Base-by-base conservation (phyloP, 2,888 invertebrate genomes). In the Phengaris alcon region DNA sequence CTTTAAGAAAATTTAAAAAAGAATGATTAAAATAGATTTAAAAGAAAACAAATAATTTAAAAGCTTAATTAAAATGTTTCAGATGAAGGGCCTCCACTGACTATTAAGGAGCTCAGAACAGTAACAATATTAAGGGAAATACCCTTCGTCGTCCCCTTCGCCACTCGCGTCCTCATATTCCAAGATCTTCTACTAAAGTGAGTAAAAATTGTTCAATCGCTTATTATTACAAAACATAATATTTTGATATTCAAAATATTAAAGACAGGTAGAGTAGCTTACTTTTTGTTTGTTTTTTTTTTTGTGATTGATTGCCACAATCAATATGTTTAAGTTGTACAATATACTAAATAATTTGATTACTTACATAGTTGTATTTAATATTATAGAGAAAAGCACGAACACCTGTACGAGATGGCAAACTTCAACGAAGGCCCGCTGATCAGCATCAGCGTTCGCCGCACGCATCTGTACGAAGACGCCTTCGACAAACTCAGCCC, bases 401-500 rank as follows among this genome's bases (percentile, higher is more conserved):
- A 96, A 13, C 95, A 96, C 80, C 97, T 97, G 88, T 96, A 96
- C n/a, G 95, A 97, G 82, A 87, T 95, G 80, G 94, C 95, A 13
- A 95, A 96, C 78, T 97, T 97, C 84, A 94, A 96, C 81, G 95
- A 96, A 81, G 97, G 97, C 0, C 96, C 97, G 0, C 94, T 95
- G 68, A 96, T 97, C 80, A 95, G 95, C 81, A 95, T 98, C 55
- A 96, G 96, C 52, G 96, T 98, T 8, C 93, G 98, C 76, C 94
- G 99, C 76, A 97, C 97, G 80, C 98, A 98, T 91, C 94, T 99
- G n/a, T 99, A 99, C 87, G 99, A 99, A 91, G 99, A 99, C 90
- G 98, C 99, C 0, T 99, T 98, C 86, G 98, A 98, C 75, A 98
- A 98, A 88, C 94, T 99, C 6, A 97, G 98, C 1, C 95, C 95